Conservation (phyloP, 2,797 vertebrate species). For the Trematomus bernacchii region DNA sequence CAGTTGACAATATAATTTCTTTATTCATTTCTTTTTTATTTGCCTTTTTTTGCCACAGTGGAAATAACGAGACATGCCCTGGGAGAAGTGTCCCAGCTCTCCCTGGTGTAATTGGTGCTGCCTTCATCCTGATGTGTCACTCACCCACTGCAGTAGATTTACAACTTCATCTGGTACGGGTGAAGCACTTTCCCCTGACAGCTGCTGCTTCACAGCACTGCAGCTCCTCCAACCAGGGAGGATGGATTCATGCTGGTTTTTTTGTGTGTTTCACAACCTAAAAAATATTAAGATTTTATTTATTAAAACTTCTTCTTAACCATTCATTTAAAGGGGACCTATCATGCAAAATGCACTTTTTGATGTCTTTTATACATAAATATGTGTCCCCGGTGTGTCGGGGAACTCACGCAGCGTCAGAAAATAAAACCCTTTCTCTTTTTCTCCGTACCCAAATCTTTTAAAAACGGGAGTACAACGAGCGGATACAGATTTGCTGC, state of each 20-base stretch:
- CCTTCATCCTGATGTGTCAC: slow-evolving; percentile 70
- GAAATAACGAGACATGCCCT: slow-evolving; percentile 70
- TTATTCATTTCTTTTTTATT: slow-evolving; percentile 54
- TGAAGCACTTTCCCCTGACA: slow-evolving; percentile 47
- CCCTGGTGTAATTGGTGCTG: slow-evolving; percentile 72
- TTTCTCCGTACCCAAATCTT: too few species aligned
- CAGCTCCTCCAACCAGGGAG: slow-evolving; percentile 38
- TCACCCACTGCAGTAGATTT: slow-evolving; percentile 67
- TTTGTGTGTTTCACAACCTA: not conserved
- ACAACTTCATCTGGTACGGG: slow-evolving; percentile 67
- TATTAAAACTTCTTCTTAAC: too few species aligned
- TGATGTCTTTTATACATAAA: too few species aligned
- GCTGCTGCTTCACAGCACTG: slow-evolving; percentile 32
- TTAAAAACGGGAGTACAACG: too few species aligned
- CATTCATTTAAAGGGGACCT: not conserved
- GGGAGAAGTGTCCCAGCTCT: slow-evolving; percentile 61
- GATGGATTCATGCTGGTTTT: not conserved
- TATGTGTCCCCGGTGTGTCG: too few species aligned
- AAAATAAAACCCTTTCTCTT: too few species aligned
- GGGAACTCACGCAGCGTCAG: too few species aligned
- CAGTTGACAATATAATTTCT: slow-evolving; percentile 53
- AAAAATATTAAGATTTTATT: not conserved
- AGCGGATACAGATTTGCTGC: too few species aligned
- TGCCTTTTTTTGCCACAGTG: slow-evolving; percentile 34
- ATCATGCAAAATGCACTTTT: too few species aligned